These are phyloP conservation scores for Anoplophora glabripennis DNA, from an alignment of 1,140 invertebrate genomes.

Conservation along the genomic window DNA sequence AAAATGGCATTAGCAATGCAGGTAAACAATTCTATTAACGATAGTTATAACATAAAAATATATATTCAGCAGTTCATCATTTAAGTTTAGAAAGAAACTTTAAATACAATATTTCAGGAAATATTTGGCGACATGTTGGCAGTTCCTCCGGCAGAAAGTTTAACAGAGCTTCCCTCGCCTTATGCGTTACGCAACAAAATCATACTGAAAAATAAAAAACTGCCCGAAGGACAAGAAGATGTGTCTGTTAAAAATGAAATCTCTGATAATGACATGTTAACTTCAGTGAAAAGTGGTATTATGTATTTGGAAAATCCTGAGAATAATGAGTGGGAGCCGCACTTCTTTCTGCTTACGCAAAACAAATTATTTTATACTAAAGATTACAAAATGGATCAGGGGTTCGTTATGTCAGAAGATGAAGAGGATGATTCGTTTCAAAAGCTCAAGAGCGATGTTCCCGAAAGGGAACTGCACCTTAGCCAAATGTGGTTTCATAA, in stretches of 20 bases:
- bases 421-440: slow-evolving; percentile 48
- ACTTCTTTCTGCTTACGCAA: slow-evolving; percentile 92
- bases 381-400: slow-evolving; percentile 48
- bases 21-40: too few species aligned
- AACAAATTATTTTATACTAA: slow-evolving; percentile 81
- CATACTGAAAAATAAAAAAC: slow-evolving; percentile 90
- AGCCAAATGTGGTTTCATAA: slow-evolving; percentile 96
- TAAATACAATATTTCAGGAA: slow-evolving; percentile 54
- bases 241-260: slow-evolving; percentile 19
- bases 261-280: slow-evolving; percentile 57
- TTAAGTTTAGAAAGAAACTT: background rate
- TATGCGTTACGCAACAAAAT: slow-evolving; percentile 74
- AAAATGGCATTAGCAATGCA: slow-evolving; percentile 91
- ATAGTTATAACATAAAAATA: too few species aligned
- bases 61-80: too few species aligned
- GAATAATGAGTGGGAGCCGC: slow-evolving; percentile 88
- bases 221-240: slow-evolving; percentile 83
- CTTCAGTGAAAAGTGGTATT: slow-evolving; percentile 89
- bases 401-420: slow-evolving; percentile 49
- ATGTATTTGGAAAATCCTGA: slow-evolving; percentile 86
- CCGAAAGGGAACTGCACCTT: slow-evolving; percentile 87
- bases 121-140: slow-evolving; percentile 89
- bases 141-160: slow-evolving; percentile 75
- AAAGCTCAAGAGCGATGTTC: slow-evolving; percentile 48
- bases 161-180: slow-evolving; percentile 84